Percentiles rank a stretch among this genome's conserved stretches.
Conservation (phyloP, 1,140 invertebrate genomes). For the Harpegnathos saltator region DNA sequence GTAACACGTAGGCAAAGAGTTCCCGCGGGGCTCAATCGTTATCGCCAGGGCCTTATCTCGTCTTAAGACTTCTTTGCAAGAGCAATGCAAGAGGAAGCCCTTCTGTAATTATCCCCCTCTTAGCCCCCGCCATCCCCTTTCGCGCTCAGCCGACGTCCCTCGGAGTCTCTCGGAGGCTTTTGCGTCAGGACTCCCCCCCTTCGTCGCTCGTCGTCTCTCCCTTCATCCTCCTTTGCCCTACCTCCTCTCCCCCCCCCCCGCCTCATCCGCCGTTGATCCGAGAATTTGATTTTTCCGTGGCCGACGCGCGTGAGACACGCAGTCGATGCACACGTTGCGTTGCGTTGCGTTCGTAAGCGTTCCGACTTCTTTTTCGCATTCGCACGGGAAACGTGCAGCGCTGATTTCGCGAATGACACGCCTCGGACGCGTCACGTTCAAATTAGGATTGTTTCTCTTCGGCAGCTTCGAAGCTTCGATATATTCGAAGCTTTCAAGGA, state of each 20-base stretch:
- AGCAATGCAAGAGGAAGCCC: conserved; percentile 78
- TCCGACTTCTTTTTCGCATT: conserved; percentile 21
- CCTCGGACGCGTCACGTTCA: too few relatives aligned
- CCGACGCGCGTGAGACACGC: conserved; percentile 42
- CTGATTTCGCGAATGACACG: neutral
- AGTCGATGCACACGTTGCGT: conserved; percentile 32
- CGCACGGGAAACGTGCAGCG: neutral
- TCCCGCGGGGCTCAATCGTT: conserved; percentile 83
- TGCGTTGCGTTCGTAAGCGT: neutral
- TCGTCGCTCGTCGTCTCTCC: neutral
- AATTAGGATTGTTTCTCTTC: too few relatives aligned
- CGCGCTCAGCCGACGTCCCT: conserved; percentile 18
- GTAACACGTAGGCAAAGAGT: conserved; percentile 80
- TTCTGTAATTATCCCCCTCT: conserved; percentile 83
- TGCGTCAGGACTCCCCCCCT: conserved; percentile 26
- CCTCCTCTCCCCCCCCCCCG: neutral
- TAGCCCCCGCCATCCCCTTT: conserved; percentile 48
- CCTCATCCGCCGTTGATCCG: conserved; percentile 54
- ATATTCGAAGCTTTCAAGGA: too few relatives aligned
- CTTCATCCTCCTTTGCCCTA: too few relatives aligned
- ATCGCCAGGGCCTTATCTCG: conserved; percentile 82
- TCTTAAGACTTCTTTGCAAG: conserved; percentile 79
- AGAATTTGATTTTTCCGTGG: conserved; percentile 75
- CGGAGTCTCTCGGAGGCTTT: conserved; percentile 12
- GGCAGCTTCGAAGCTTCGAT: too few relatives aligned